phyloP scores from a whole-genome alignment of 2,797 vertebrate genomes.

The Pipistrellus pygmaeus region DNA sequence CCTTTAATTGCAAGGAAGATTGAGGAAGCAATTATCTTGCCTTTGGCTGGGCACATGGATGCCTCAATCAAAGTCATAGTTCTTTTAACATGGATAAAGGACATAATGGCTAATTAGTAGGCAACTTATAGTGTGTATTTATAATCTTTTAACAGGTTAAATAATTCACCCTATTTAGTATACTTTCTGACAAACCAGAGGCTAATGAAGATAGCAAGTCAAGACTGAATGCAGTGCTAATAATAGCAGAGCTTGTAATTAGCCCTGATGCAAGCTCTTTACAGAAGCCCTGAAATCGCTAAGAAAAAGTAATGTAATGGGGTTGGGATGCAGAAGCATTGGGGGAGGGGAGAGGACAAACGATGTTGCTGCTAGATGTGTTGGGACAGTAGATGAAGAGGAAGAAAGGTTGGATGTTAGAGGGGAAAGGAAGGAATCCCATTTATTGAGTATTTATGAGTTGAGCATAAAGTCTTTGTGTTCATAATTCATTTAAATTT shows the following conservation, averaged over 20 bases:
- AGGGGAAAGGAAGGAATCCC: slow-evolving; percentile 1
- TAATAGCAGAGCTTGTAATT: slow-evolving; percentile 21
- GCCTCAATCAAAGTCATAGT: not conserved
- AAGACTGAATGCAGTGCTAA: not conserved
- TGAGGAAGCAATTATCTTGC: not conserved
- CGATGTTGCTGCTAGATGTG: not conserved
- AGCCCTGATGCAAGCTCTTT: not conserved
- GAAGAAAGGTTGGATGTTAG: not conserved
- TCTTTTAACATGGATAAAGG: slow-evolving; percentile 20
- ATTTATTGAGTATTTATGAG: not conserved
- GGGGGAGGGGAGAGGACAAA: not conserved
- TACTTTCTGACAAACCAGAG: not conserved
- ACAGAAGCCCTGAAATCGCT: not conserved
- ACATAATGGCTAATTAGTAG: slow-evolving; percentile 2
- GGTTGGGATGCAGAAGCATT: not conserved
- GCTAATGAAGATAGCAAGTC: not conserved
- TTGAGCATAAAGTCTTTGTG: slow-evolving; percentile 6
- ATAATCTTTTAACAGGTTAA: slow-evolving; percentile 8
- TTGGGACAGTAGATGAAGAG: not conserved
- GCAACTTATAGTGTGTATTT: not conserved
- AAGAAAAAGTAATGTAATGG: not conserved
- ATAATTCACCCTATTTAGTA: not conserved
- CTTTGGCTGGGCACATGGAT: not conserved
- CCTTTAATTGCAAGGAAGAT: slow-evolving; percentile 15
- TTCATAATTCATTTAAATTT: slow-evolving; percentile 45